These are phyloP conservation scores for Dicrostonyx torquatus DNA, from an alignment of 2,797 vertebrate genomes.

Conservation along the genomic window DNA sequence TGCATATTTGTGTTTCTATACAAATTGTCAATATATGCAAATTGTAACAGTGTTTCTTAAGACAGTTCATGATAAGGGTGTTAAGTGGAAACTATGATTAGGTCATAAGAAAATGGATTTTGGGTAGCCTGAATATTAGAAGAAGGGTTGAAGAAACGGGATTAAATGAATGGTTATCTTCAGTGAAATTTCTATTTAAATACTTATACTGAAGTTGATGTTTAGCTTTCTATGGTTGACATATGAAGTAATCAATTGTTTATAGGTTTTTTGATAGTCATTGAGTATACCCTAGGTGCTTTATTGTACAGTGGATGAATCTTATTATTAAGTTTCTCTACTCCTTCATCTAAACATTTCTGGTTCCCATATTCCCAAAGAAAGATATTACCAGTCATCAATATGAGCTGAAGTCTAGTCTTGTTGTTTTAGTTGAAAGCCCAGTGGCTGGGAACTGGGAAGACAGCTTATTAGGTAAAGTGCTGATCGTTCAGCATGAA, in stretches of 20 bases:
- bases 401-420: not conserved
- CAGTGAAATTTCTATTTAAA: conserved; percentile 14
- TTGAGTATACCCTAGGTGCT: not conserved
- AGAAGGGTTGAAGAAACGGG: not conserved
- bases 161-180: not conserved
- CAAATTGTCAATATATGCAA: not conserved
- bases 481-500: not conserved
- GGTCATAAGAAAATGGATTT: not conserved
- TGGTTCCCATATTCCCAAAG: not conserved
- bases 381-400: not conserved
- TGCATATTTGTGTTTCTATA: not conserved
- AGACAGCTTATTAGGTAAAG: not conserved
- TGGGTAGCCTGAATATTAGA: not conserved
- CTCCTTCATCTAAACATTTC: not conserved
- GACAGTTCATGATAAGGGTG: not conserved
- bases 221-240: not conserved
- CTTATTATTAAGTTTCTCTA: not conserved
- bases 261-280: not conserved
- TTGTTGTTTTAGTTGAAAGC: not conserved
- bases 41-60: not conserved
- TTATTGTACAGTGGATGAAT: not conserved
- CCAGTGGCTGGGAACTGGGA: not conserved
- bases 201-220: not conserved
- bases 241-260: conserved; percentile 15
- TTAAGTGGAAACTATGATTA: not conserved